phyloP scores from a whole-genome alignment of 2,797 vertebrate species.

The Columba guinea region DNA sequence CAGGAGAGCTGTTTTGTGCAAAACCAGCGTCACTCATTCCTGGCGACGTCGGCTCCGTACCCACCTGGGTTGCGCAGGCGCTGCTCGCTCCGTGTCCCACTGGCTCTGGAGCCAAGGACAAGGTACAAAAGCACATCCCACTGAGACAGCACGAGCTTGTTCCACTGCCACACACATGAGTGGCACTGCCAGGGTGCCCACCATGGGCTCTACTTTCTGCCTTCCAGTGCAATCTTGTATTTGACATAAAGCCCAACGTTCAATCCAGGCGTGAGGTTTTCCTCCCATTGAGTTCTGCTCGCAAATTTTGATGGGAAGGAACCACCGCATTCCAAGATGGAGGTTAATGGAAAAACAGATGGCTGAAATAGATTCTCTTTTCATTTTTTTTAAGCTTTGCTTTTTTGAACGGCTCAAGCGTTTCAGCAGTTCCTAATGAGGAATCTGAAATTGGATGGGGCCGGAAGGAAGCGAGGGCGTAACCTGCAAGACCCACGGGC shows the following conservation, averaged over 20 bases:
- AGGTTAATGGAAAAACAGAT: conserved; percentile 20
- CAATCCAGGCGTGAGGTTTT: neutral
- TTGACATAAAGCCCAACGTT: neutral
- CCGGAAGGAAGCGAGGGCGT: conserved; percentile 49
- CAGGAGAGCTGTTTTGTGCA: neutral
- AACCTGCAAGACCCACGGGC: conserved; percentile 29
- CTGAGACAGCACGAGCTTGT: rapidly evolving
- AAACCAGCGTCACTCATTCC: neutral
- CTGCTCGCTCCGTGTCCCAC: rapidly evolving
- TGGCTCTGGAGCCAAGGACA: neutral
- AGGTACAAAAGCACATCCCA: neutral
- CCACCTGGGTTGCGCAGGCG: neutral
- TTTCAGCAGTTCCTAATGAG: conserved; percentile 6
- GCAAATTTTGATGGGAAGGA: conserved; percentile 1
- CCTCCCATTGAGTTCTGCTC: neutral
- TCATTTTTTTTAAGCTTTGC: neutral
- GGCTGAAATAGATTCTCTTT: neutral
- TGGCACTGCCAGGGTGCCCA: neutral
- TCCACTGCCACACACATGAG: rapidly evolving
- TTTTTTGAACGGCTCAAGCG: neutral
- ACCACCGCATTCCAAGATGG: rapidly evolving
- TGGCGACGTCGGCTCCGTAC: neutral
- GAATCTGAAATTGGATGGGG: neutral
- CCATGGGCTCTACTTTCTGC: rapidly evolving
- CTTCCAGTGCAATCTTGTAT: rapidly evolving